These are phyloP conservation scores for Tetramorium simillimum DNA, from an alignment of 1,140 invertebrate genomes.

Conservation along the genomic window DNA sequence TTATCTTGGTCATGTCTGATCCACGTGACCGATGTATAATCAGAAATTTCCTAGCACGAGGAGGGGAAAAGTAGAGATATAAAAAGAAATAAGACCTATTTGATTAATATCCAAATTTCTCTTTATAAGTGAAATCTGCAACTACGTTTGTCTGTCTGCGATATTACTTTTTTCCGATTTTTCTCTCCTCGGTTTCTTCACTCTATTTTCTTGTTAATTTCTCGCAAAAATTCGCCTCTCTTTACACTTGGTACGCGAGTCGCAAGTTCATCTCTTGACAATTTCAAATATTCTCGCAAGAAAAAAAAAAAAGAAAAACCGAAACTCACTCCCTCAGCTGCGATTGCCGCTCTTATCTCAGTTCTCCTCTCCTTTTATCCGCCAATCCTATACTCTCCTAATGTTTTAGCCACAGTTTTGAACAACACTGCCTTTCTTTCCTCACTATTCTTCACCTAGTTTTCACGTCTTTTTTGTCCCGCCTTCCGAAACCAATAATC, in stretches of 20 bases:
- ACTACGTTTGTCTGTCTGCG: background rate
- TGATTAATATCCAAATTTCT: background rate
- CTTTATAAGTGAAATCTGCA: background rate
- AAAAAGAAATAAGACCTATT: background rate
- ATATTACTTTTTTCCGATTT: no score
- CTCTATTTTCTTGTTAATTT: background rate
- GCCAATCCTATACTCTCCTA: background rate
- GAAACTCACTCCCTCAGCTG: background rate
- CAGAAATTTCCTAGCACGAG: background rate
- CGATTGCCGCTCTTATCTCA: background rate
- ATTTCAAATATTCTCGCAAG: background rate
- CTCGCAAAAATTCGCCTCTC: background rate
- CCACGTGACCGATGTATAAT: slow-evolving; percentile 18
- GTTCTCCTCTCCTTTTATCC: background rate
- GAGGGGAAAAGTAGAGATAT: background rate
- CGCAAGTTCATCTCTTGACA: background rate
- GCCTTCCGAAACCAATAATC: no score
- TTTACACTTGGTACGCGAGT: background rate
- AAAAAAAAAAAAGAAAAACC: background rate
- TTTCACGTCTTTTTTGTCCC: background rate
- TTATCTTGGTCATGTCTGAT: slow-evolving; percentile 22
- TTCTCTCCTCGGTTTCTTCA: background rate
- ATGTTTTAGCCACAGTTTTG: background rate
- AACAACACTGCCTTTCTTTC: slow-evolving; percentile 24
- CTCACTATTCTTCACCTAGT: background rate